Evolutionary conservation across 2,888 invertebrate species (phyloP).

Genomic region (Cosmia pyralina): DNA sequence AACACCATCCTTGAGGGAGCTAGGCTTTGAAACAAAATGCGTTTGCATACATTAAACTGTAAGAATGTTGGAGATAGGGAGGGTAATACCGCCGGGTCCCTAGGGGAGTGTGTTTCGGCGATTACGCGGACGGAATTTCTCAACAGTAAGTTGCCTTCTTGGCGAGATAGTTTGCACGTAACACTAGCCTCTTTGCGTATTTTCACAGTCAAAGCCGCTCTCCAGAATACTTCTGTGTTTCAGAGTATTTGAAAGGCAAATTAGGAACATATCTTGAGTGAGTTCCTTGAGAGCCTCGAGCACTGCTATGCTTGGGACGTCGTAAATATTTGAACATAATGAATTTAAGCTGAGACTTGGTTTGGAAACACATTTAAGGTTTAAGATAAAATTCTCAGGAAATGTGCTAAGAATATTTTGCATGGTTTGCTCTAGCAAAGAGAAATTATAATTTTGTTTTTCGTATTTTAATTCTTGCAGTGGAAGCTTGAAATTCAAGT

Average conservation of each 20-base stretch:
- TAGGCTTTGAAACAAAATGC: constrained; percentile 90
- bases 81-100: constrained; percentile 83
- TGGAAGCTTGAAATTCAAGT: not conserved
- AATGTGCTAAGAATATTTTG: constrained; percentile 50
- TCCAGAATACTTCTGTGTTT: constrained; percentile 85
- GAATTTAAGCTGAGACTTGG: constrained; percentile 70
- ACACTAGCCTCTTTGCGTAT: constrained; percentile 86
- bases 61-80: constrained; percentile 89
- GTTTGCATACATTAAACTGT: constrained; percentile 90
- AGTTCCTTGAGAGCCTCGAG: constrained; percentile 74
- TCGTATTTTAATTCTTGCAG: constrained; percentile 14
- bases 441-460: constrained; percentile 47
- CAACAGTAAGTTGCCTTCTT: constrained; percentile 82
- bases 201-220: constrained; percentile 85
- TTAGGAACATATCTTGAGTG: constrained; percentile 83
- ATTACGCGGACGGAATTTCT: constrained; percentile 89
- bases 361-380: constrained; percentile 63
- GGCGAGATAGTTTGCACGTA: constrained; percentile 87
- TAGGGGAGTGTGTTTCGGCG: constrained; percentile 87
- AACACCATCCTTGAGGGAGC: constrained; percentile 87
- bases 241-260: constrained; percentile 89
- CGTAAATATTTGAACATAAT: constrained; percentile 84
- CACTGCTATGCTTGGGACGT: constrained; percentile 70
- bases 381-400: constrained; percentile 56
- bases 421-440: constrained; percentile 28